A percentile compares a stretch with the other conserved stretches of the same genome.
These are phyloP conservation scores for Drosophila malerkotliana DNA, from an alignment of 1,140 invertebrate species.

Conservation along the genomic window DNA sequence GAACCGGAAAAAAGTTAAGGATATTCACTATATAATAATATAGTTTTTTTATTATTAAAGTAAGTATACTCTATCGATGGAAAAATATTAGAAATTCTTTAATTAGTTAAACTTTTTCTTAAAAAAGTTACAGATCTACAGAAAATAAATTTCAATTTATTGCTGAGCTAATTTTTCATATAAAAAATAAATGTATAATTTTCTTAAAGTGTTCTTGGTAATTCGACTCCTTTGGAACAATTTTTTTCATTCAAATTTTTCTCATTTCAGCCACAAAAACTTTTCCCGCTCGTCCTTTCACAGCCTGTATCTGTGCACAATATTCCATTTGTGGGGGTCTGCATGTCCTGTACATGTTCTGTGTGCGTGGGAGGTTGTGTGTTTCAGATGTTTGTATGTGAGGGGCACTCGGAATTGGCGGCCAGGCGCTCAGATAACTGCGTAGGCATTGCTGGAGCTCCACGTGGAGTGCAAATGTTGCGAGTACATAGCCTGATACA, in stretches of 20 bases:
- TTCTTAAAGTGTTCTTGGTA: background rate
- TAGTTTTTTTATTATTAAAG: too few relatives aligned
- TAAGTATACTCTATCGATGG: background rate
- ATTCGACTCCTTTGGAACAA: background rate
- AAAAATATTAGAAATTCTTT: background rate
- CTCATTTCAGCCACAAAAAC: constrained; percentile 50
- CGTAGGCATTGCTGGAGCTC: constrained; percentile 38
- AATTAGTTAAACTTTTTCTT: too few relatives aligned
- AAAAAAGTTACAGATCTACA: too few relatives aligned
- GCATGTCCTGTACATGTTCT: constrained; percentile 8
- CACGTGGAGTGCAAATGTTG: constrained; percentile 36
- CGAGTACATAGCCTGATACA: constrained; percentile 17
- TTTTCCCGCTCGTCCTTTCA: constrained; percentile 35
- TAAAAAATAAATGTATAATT: background rate
- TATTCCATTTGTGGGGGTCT: constrained; percentile 6
- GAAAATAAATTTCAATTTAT: too few relatives aligned
- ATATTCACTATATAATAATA: background rate
- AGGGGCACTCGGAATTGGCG: constrained; percentile 44
- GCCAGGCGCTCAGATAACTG: constrained; percentile 66
- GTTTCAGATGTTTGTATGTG: constrained; percentile 51
- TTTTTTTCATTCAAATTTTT: constrained; percentile 27
- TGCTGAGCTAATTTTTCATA: too few relatives aligned
- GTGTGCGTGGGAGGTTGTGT: constrained; percentile 5
- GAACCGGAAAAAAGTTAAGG: background rate
- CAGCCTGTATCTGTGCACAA: constrained; percentile 2